Percentiles rank a stretch among this genome's conserved stretches.
Conservation (phyloP, 2,797 vertebrate species). For the Phrynocephalus guinanensis region DNA sequence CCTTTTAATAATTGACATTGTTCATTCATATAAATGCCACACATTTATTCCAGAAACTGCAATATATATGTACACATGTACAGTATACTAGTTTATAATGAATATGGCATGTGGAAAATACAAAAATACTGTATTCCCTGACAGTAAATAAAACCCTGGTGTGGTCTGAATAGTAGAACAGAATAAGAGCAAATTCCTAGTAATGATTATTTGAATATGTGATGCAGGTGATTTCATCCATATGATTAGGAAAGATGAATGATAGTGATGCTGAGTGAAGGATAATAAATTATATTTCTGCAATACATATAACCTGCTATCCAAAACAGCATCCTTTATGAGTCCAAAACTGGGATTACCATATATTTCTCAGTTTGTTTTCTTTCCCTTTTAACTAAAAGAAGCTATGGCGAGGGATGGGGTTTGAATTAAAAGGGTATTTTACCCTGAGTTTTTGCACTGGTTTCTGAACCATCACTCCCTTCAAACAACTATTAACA, state of each 20-base stretch:
- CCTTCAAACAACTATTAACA: background rate
- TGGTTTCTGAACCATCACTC: background rate
- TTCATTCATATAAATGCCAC: background rate
- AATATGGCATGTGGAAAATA: background rate
- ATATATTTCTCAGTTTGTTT: background rate
- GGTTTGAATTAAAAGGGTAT: background rate
- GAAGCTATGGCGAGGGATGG: background rate
- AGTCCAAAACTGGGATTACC: background rate
- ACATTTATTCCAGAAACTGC: background rate
- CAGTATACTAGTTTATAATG: background rate
- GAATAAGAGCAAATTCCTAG: background rate
- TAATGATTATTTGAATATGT: background rate
- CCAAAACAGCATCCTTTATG: background rate
- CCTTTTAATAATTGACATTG: too few species aligned
- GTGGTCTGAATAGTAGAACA: too few species aligned
- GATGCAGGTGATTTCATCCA: background rate
- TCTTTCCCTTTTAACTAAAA: background rate
- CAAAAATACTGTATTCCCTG: background rate
- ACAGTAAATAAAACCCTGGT: too few species aligned
- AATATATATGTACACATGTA: background rate
- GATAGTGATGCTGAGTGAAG: background rate
- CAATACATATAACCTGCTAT: background rate
- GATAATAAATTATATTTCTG: background rate
- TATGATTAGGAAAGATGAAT: background rate
- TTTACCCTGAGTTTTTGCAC: background rate